Evolutionary conservation across 2,797 vertebrate species (phyloP), one percentile per base, ranked within the genome.

Genomic region (Gila robusta): DNA sequence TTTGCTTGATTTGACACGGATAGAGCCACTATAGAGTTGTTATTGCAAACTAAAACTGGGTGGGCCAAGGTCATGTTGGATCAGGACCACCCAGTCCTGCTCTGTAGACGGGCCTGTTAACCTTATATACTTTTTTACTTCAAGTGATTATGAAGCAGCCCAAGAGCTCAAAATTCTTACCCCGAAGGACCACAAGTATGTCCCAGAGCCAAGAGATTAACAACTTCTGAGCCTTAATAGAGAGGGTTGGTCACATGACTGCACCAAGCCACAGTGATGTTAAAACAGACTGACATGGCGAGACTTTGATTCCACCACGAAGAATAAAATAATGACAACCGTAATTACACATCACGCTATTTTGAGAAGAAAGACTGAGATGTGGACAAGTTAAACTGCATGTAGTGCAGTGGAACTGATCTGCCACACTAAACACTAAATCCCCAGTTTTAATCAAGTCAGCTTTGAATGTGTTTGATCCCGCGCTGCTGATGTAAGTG

Each of bases 381-480:
- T 83, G 41, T 67, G 67, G 14, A 67, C 49, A 70, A 70, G 67
- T 84, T 59, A 77, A 79, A 21, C 26, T 7, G 41, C 62, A 71
- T 85, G 84, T 67, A 87, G 59, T 82, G 82, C 67, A 87, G 19
- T 11, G 72, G 87, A 56, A 81, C 84, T 70, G 32, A 73, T 83
- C 88, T 44, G 74, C 77, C 69, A 59, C 69, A 70, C 79, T 70
- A 79, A 64, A 8, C 69, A 76, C 69, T 72, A 87, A 88, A 89
- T 90, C 84, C 84, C 47, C 84, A 85, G 81, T 83, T 90, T 89
- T 89, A 89, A 90, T 89, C 88, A 90, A 86, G 70, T 74, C 78
- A 84, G 87, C 86, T 90, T 79, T 84, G 81, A 72, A 66, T 35
- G 86, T 86, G 79, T 87, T 82, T 87, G 76, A 88, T 88, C 86